Evolutionary conservation across 2,888 invertebrate genomes (phyloP).

Genomic region (Aricia artaxerxes): DNA sequence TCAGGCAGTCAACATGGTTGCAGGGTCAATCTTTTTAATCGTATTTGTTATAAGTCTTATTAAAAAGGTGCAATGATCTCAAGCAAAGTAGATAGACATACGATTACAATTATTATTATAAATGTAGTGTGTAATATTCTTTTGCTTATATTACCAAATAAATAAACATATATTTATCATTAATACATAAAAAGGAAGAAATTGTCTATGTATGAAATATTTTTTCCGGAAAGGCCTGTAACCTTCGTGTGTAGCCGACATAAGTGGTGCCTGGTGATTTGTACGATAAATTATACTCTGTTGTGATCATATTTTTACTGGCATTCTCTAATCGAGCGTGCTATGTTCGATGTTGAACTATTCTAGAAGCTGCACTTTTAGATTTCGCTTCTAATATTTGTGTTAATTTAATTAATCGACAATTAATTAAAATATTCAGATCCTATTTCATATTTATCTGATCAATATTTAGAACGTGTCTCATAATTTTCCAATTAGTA

Average conservation of each 20-base stretch:
- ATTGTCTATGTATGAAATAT: conserved; percentile 5
- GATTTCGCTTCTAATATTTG: background rate
- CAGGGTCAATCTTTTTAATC: background rate
- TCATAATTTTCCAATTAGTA: background rate
- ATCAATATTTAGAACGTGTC: background rate
- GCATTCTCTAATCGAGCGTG: conserved; percentile 22
- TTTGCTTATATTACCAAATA: too few species aligned
- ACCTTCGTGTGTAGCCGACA: conserved; percentile 18
- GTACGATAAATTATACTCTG: conserved; percentile 47
- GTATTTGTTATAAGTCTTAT: background rate
- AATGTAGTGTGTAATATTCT: too few species aligned
- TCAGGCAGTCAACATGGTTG: background rate
- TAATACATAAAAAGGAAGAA: background rate
- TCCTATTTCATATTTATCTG: background rate
- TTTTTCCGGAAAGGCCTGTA: conserved; percentile 2
- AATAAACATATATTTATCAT: background rate
- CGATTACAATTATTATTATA: too few species aligned
- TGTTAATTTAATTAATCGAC: too few species aligned
- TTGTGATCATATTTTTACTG: conserved; percentile 25
- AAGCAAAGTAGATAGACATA: too few species aligned
- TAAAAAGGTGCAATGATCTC: too few species aligned
- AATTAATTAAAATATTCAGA: background rate
- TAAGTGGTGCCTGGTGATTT: background rate
- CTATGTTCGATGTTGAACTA: background rate
- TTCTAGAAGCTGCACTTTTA: background rate